Evolutionary conservation across 2,797 vertebrate genomes (phyloP), one percentile per base, ranked within the genome.

Genomic region (Muraenolepis orangiensis): DNA sequence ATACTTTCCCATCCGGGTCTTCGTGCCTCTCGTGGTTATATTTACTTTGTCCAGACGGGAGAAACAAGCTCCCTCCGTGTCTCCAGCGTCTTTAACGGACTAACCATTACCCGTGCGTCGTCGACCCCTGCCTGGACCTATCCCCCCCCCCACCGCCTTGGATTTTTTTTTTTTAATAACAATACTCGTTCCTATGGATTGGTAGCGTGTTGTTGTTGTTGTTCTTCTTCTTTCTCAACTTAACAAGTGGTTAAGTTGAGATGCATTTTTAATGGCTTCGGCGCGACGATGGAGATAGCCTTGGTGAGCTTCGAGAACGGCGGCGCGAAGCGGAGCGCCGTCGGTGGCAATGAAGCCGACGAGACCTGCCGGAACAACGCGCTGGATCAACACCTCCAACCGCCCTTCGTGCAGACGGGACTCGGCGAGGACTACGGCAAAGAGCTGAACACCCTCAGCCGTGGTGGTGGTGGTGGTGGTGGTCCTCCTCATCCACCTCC

Each of bases 291-390:
- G 97, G 96, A 98, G 94, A 93, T 96, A 84, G 93, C 95, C 86
- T 91, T 95, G 95, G 95, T 96, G 90, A 95, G 94, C 79, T 93
- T 96, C 92, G 96, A 98, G 90, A 95, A 96, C 91, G 94, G 95
- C 75, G 93, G 92, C 76, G 91, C 95, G 42, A 91, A 94, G 83
- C 89, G 91, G 46, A 92, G 87, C 85, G 46, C 4, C 5, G 46
- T 20, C 6, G 92, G 83, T 4, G 86, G 86, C 76, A 90, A 88
- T 87, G n/a, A n/a, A n/a, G 89, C 84, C 77, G 90, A 82, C 72
- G 90, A 87, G 82, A 87, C 82, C 80, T 84, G 87, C 87, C 90
- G 86, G 78, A 88, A 80, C 83, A n/a, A n/a, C n/a, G 90, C 82
- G 73, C 83, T 88, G 88, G 92, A 92, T 68, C 87, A 87, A 72